Evolutionary conservation across 2,797 vertebrate genomes (phyloP), one percentile per base, ranked within the genome.

Genomic region (Aeoliscus strigatus): DNA sequence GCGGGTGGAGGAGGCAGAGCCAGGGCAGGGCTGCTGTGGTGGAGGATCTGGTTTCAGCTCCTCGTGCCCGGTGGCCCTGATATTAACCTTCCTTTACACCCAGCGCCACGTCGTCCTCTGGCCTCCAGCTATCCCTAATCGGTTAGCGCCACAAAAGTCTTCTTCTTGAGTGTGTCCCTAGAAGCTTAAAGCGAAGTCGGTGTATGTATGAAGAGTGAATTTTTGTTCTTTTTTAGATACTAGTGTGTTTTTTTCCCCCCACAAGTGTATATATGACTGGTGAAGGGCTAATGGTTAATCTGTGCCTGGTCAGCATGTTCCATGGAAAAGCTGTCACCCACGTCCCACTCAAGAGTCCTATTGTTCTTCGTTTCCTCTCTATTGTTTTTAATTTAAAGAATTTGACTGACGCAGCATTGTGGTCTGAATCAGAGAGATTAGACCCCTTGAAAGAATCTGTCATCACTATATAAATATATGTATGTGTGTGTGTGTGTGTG

Each of bases 291-390:
- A 18, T 29, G 34, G 70, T 61, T 51, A 52, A 11, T 31, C 7
- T 48, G 64, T 69, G 70, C 52, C 55, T 18, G 12, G 36, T 81
- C 70, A 73, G 63, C 32, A 0, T 70, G 77, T 75, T 56, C 35
- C 55, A 43, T 48, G 61, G 44, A 55, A 68, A 65, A 13, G 40
- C 26, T 36, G 29, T 60, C 39, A 34, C 47, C 73, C 65, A 39
- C 69, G 25, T 51, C 41, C 50, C 71, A 32, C 83, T 65, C 52
- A 39, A 56, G 44, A 56, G 38, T 47, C 23, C 43, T 13, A 35
- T 79, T 79, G 59, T n/a, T n/a, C n/a, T n/a, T n/a, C n/a, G n/a
- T 76, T 70, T 73, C 66, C 51, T 62, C 23, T 66, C 49, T 31
- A 1, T 51, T 64, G 60, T 70, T 56, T 24, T 42, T 60, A 44